Evolutionary conservation across 2,888 invertebrate species (phyloP).

Genomic region (Aspidiotus destructor): DNA sequence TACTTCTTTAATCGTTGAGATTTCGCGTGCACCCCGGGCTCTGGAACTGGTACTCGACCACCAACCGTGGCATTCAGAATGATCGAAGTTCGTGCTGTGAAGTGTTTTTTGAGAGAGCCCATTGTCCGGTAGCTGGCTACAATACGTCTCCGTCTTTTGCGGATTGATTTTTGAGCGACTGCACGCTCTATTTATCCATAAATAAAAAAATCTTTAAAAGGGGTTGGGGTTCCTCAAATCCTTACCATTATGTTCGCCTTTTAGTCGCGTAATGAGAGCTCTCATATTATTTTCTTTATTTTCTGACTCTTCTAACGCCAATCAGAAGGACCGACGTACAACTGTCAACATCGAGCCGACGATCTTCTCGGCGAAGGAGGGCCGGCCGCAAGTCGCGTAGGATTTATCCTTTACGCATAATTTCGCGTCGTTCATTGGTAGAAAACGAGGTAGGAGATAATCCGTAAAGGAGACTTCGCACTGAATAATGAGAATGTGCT

Average conservation of each 20-base stretch:
- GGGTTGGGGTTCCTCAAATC: background rate
- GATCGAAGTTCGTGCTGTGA: constrained; percentile 25
- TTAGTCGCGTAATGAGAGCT: constrained; percentile 3
- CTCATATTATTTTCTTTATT: background rate
- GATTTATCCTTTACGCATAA: no score
- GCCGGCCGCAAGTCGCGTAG: no score
- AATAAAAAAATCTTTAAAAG: constrained; percentile 10
- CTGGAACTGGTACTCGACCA: constrained; percentile 21
- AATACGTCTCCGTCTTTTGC: constrained; percentile 22
- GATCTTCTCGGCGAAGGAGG: no score
- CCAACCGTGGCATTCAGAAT: constrained; percentile 26
- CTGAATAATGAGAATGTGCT: no score
- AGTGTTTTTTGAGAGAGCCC: constrained; percentile 28
- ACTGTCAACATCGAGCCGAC: no score
- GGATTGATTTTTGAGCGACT: constrained; percentile 29
- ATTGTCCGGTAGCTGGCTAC: constrained; percentile 27
- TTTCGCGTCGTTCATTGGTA: no score
- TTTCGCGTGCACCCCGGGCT: constrained; percentile 28
- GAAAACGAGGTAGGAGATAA: no score
- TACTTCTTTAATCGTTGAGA: constrained; percentile 5
- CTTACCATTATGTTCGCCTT: background rate
- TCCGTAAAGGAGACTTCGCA: no score
- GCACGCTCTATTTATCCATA: constrained; percentile 30
- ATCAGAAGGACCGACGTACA: background rate
- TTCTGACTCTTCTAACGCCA: background rate